Percentiles rank a stretch among this genome's conserved stretches.
phyloP scores from a whole-genome alignment of 2,113 vertebrate genomes.

The Pseudolaguvia tuberculata region DNA sequence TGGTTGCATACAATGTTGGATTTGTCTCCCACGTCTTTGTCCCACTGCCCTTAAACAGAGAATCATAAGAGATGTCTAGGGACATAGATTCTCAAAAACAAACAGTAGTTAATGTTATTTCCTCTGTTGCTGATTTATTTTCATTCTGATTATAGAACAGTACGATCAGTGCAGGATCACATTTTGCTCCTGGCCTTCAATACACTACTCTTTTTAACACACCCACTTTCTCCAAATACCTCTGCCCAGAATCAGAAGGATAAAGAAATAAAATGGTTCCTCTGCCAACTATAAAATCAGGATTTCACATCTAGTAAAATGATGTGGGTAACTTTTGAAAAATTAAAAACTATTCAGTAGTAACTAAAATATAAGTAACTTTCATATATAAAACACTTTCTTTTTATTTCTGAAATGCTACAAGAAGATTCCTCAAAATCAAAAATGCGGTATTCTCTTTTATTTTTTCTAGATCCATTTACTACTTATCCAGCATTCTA shows the following conservation, averaged over 20 bases:
- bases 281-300: neutral
- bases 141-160: conserved; percentile 24
- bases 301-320: neutral
- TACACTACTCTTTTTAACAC: conserved; percentile 4
- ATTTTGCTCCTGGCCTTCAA: no score
- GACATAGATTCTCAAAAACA: conserved; percentile 31
- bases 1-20: neutral
- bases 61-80: neutral
- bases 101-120: conserved; percentile 41
- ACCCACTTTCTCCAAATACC: neutral
- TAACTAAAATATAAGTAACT: neutral
- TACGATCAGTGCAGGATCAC: no score
- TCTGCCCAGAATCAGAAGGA: conserved; percentile 24
- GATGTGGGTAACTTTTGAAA: neutral
- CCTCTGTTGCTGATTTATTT: conserved; percentile 27
- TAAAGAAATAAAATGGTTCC: conserved; percentile 3
- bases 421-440: neutral
- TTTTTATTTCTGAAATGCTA: neutral
- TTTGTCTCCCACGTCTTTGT: neutral
- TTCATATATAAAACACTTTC: no score
- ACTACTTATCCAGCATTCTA: neutral
- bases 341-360: neutral
- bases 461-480: no score
- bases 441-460: neutral
- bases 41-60: neutral